Evolutionary conservation across 1,140 invertebrate genomes (phyloP).

Genomic region (Drosophila pallidifrons): DNA sequence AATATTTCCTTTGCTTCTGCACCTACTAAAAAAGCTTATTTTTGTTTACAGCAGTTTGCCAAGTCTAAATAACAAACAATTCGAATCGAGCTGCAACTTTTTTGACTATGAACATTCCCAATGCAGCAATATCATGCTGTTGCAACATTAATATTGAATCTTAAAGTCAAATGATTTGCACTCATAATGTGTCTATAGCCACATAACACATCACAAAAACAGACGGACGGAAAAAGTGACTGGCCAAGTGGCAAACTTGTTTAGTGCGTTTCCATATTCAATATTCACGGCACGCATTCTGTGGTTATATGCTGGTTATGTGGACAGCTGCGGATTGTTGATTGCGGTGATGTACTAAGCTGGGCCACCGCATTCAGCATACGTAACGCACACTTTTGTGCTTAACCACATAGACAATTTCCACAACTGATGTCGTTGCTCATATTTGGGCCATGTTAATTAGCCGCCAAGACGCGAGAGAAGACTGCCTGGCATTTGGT

Average conservation of each 20-base stretch:
- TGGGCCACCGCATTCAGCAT: conserved; percentile 9
- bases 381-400: conserved; percentile 32
- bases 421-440: conserved; percentile 10
- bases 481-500: conserved; percentile 20
- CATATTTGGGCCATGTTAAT: conserved; percentile 48
- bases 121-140: neutral
- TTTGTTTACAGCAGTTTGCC: neutral
- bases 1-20: no score
- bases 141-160: neutral
- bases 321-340: conserved; percentile 1
- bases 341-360: conserved; percentile 2
- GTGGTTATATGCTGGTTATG: conserved; percentile 8
- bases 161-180: conserved; percentile 14
- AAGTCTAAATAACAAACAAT: neutral
- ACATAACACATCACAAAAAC: neutral
- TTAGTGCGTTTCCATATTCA: conserved; percentile 24
- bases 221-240: neutral
- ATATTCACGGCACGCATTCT: conserved; percentile 40
- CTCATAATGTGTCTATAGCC: conserved; percentile 5
- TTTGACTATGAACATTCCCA: neutral
- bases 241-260: conserved; percentile 26
- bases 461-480: conserved; percentile 33
- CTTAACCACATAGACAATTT: conserved; percentile 32
- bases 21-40: neutral
- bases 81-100: neutral